A percentile compares a stretch with the other conserved stretches of the same genome.
Conservation (phyloP, 2,888 invertebrate species). For the Chironomus tentans region DNA sequence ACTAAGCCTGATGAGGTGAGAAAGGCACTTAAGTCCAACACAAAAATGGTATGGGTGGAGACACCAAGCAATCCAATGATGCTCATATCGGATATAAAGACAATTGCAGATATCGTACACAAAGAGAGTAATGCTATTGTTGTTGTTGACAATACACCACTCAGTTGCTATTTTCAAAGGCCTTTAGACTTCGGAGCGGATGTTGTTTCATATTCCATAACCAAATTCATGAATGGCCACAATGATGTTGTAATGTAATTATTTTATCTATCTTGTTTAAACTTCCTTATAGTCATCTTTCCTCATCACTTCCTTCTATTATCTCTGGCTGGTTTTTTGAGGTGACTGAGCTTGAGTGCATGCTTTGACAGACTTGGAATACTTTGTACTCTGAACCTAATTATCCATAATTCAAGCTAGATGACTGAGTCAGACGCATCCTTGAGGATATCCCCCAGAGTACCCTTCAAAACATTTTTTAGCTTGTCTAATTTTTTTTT, state of each 20-base stretch:
- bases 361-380: too few relatives aligned
- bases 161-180: slow-evolving; percentile 73
- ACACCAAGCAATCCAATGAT: slow-evolving; percentile 90
- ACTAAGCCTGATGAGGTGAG: background rate
- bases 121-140: slow-evolving; percentile 45
- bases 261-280: background rate
- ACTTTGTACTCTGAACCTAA: too few relatives aligned
- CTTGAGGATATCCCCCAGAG: too few relatives aligned
- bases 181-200: slow-evolving; percentile 82
- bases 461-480: too few relatives aligned
- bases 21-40: background rate
- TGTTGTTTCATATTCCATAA: slow-evolving; percentile 73
- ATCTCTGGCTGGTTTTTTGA: too few relatives aligned
- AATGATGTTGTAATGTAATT: slow-evolving; percentile 75
- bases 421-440: too few relatives aligned
- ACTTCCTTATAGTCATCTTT: too few relatives aligned
- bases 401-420: too few relatives aligned
- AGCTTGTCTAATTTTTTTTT: too few relatives aligned
- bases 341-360: too few relatives aligned
- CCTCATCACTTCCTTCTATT: too few relatives aligned
- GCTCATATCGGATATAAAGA: slow-evolving; percentile 77
- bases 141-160: slow-evolving; percentile 82
- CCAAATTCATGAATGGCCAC: slow-evolving; percentile 94
- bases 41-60: slow-evolving; percentile 81
- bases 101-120: slow-evolving; percentile 54